Evolutionary conservation across 2,797 vertebrate genomes (phyloP), one percentile per base, ranked within the genome.

Genomic region (Clarias platycephalus): DNA sequence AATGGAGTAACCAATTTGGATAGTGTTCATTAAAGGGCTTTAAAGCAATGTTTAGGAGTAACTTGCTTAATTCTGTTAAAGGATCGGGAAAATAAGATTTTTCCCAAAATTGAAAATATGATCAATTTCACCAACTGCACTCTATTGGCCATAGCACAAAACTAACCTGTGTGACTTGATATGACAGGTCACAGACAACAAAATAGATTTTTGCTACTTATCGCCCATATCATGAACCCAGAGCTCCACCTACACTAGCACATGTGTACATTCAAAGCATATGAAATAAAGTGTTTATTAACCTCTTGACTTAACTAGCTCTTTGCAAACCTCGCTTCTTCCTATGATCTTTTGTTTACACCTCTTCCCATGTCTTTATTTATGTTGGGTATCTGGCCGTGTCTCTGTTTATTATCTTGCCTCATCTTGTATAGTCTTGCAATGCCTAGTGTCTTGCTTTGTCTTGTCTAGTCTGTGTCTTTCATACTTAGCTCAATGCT

Each of bases 321-420:
- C 49, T 75, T 53, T 26, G 16, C 7, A 0, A 28, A 74, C 15
- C 72, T 75, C 20, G 26, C 49, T 31, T 20, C 26, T 72, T 16
- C 40, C 70, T 44, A n/a, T 53, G 40, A 26, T 24, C n/a, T 75
- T 31, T 49, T 75, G 26, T 75, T 28, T 57, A 55, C 4, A 55
- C 18, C 7, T 53, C 72, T 57, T 75, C 49, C 26, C 49, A 8
- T 44, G 40, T 53, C 5, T 18, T 26, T 74, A 28, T 75, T 31
- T 75, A 53, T 28, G 72, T 55, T 75, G 15, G 28, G 49, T 75
- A 18, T 55, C 72, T 75, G 53, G 26, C 49, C 72, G 9, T 20
- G 49, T 75, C 72, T 71, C 10, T 71, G 37, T 71, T 71, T 44
- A 71, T 72, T 72, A 72, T 72, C 24, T 74, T 55, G 71, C 71